Evolutionary conservation across 2,113 vertebrate genomes (phyloP).

Genomic region (Alligator sinensis): DNA sequence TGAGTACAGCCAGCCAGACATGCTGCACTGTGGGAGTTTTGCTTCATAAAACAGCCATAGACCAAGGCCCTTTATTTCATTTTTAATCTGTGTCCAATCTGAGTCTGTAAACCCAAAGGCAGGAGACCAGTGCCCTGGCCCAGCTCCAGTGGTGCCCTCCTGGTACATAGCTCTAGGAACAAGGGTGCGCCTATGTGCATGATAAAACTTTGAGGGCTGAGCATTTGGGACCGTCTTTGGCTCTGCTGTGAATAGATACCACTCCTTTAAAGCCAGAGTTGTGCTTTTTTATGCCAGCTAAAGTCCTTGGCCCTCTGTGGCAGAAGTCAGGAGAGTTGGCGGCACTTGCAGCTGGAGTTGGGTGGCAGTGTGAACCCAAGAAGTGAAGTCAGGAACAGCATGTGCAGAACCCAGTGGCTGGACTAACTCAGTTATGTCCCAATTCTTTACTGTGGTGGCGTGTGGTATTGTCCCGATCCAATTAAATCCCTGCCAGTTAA

Average conservation of each 20-base stretch:
- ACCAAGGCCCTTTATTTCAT: too few relatives aligned
- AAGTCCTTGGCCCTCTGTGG: too few relatives aligned
- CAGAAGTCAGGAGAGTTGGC: not conserved
- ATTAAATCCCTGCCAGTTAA: not conserved
- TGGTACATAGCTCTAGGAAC: too few relatives aligned
- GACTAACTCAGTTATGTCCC: not conserved
- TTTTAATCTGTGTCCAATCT: too few relatives aligned
- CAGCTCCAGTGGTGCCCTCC: not conserved
- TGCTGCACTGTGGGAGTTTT: too few relatives aligned
- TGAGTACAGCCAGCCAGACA: too few relatives aligned
- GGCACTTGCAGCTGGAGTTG: not conserved
- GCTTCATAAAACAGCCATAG: too few relatives aligned
- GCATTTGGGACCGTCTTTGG: not conserved
- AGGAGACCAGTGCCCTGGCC: too few relatives aligned
- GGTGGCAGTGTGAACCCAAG: not conserved
- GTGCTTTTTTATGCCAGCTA: rapidly evolving
- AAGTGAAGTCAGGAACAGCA: not conserved
- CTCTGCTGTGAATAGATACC: rapidly evolving
- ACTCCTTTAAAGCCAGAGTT: not conserved
- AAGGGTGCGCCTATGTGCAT: too few relatives aligned
- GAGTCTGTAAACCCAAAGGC: too few relatives aligned
- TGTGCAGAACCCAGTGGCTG: too few relatives aligned
- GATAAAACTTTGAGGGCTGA: not conserved
- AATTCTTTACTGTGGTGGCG: not conserved
- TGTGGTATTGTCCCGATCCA: not conserved